These are phyloP conservation scores for Dicentrarchus labrax DNA, from an alignment of 2,113 vertebrate genomes.

Conservation along the genomic window DNA sequence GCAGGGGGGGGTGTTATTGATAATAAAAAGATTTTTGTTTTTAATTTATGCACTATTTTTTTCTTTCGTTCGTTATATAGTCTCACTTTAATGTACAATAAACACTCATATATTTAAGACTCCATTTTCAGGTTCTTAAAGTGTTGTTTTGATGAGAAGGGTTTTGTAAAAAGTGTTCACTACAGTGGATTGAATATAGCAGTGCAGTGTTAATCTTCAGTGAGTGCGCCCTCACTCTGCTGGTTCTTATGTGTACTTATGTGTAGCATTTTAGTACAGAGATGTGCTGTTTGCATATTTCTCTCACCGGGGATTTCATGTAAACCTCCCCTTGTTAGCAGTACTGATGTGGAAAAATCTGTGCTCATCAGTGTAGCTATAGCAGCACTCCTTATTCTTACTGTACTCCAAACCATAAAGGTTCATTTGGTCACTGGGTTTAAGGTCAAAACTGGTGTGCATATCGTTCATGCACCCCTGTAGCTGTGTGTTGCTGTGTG, in stretches of 20 bases:
- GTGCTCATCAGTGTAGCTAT: slow-evolving; percentile 22
- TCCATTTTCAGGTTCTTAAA: background rate
- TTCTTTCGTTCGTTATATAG: background rate
- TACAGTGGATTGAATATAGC: background rate
- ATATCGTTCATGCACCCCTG: background rate
- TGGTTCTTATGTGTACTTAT: background rate
- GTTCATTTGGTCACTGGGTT: slow-evolving; percentile 37
- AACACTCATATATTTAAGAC: background rate
- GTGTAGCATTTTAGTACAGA: slow-evolving; percentile 13
- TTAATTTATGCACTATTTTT: background rate
- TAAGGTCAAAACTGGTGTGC: slow-evolving; percentile 47
- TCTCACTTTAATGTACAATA: background rate
- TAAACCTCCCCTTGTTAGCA: slow-evolving; percentile 33
- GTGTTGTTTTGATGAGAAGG: background rate
- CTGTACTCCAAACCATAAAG: background rate
- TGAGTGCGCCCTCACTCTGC: background rate
- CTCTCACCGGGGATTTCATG: slow-evolving; percentile 30
- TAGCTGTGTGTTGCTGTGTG: slow-evolving; percentile 40
- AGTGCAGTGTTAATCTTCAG: background rate
- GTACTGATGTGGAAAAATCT: slow-evolving; percentile 37
- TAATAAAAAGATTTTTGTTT: background rate
- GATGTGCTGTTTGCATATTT: slow-evolving; percentile 35
- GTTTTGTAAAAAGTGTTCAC: background rate
- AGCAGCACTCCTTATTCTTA: slow-evolving; percentile 2
- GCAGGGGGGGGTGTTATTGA: background rate